Base-by-base conservation (phyloP, 2,797 vertebrate genomes). In the Champsocephalus gunnari region DNA sequence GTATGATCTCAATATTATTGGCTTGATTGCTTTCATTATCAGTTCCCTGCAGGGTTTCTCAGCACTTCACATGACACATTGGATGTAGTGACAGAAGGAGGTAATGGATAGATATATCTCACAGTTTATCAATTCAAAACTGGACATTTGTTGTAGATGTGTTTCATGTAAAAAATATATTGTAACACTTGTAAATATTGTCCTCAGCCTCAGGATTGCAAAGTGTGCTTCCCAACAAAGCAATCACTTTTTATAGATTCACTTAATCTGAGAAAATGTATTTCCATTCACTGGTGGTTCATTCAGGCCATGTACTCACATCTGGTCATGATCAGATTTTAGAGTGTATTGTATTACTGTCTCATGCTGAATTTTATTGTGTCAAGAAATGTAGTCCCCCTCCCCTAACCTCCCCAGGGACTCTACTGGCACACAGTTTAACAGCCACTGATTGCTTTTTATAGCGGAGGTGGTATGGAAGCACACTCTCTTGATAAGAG, bases 401-500 rank as follows among this genome's bases (percentile, higher is more conserved):
- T 47, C 38, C 32, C 38, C 34, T 34, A 64, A 70, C 49, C 32
- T 60, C 60, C 24, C 38, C 48, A 51, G 70, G 16, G 24, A 69
- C 64, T 71, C 21, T 48, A 17, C 13, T 65, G 48, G 28, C 64
- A 77, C 62, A 73, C 69, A 19, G 24, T 79, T 80, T 70, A 64
- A 55, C 73, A 75, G 62, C 41, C 80, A 47, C 74, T 65, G 68
- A 72, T 84, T 88, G 73, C 78, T 87, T 87, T 89, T 90, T 87
- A 83, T 85, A 87, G 84, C 68, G 12, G 67, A 81, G 49, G 68
- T 82, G 60, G 47, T 76, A 73, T 69, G 66, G 62, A 79, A 65
- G 57, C n/a, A 61, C 5, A 45, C 28, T 47, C 47, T 50, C 66
- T 44, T 24, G 83, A 88, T 80, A 84, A 79, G 58, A 43, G 43